phyloP scores from a whole-genome alignment of 1,140 invertebrate species.

The Lasioglossum albipes region DNA sequence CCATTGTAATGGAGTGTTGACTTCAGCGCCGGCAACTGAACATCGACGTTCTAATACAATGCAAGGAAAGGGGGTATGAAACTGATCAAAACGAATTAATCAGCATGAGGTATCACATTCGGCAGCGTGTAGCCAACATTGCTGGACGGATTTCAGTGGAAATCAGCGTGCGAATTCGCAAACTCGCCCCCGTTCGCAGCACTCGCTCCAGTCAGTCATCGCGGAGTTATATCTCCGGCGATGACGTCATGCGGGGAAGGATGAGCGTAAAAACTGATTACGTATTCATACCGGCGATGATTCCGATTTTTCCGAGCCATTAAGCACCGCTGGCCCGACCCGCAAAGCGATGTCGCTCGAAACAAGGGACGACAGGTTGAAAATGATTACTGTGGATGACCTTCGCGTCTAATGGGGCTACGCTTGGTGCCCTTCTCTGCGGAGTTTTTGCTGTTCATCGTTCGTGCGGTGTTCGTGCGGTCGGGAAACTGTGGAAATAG shows the following conservation, averaged over 20 bases:
- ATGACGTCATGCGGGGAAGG: constrained; percentile 68
- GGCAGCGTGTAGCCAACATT: too few species aligned
- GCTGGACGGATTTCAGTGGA: too few species aligned
- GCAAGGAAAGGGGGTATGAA: too few species aligned
- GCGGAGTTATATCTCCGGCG: constrained; percentile 28
- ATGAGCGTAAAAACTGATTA: constrained; percentile 73
- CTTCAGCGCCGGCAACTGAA: too few species aligned
- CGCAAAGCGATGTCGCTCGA: constrained; percentile 73
- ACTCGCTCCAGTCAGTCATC: not conserved
- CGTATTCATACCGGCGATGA: constrained; percentile 77
- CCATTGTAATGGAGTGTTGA: too few species aligned
- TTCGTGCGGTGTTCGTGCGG: not conserved
- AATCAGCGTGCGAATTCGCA: too few species aligned
- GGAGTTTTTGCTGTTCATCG: too few species aligned
- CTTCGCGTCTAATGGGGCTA: constrained; percentile 40
- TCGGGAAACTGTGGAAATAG: not conserved
- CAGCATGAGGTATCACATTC: too few species aligned
- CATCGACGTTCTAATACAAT: too few species aligned
- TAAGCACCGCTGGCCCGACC: constrained; percentile 66
- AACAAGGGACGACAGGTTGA: constrained; percentile 75
- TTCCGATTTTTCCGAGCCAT: constrained; percentile 79
- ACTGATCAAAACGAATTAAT: too few species aligned
- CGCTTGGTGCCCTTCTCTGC: not conserved
- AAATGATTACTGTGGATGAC: constrained; percentile 75
- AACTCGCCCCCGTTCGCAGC: not conserved